Base-by-base conservation (phyloP, 2,888 invertebrate genomes). In the Drosophila seclusa region DNA sequence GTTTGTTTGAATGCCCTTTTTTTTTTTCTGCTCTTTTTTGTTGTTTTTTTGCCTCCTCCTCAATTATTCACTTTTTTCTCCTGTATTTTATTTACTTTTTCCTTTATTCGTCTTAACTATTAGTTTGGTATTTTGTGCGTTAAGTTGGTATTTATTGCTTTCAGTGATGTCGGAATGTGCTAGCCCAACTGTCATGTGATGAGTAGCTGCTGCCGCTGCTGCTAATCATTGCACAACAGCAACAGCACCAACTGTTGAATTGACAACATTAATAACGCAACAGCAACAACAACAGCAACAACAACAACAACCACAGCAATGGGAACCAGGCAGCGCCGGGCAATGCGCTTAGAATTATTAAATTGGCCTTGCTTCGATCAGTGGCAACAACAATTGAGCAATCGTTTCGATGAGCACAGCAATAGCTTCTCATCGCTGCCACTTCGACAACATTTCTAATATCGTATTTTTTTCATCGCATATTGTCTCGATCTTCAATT, bases 101-200 rank as follows among this genome's bases (percentile, higher is more conserved):
- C 59, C 62, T 63, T 59, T 61, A 80, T 89, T 88, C 85, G 78
- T 72, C 85, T 85, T 85, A 89, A 85, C 87, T 87, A 90, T 87
- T 88, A 84, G 89, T 87, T 91, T 85, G 91, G 91, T 82, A 91
- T 91, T 91, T 90, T 90, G 87, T 91, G 91, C 91, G 91, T 91
- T 91, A 91, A 91, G 88, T 91, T 90, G 91, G 91, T 92, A 91
- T 91, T 91, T 91, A 91, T 91, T 91, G 91, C 90, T 91, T 87
- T 91, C 82, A 90, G 90, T 81, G 83, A 91, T 87, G 85, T 91
- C 85, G 91, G 91, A 91, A 91, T 91, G 90, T 77, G 88, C 80
- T 76, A 68, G 66, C 52, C 73, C 78, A 73, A 85, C 89, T 79
- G 87, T 79, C 84, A 79, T 75, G 65, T 76, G 83, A 87, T 82